Evolutionary conservation across 2,888 invertebrate genomes (phyloP).

Genomic region (Parnassius mnemosyne): DNA sequence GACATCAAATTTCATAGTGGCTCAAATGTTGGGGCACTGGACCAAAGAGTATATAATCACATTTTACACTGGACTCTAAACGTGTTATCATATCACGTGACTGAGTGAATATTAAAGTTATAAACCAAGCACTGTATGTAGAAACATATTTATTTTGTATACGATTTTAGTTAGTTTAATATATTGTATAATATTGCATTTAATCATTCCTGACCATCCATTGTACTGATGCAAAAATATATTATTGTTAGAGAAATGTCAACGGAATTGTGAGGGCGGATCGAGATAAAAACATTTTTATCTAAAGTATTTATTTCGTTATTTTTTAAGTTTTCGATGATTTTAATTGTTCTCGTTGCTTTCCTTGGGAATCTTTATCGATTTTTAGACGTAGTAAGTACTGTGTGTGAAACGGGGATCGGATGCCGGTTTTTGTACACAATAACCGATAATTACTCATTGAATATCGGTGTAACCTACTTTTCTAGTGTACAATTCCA

Average conservation of each 20-base stretch:
- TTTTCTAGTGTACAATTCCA: conserved; percentile 70
- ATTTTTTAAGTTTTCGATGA: conserved; percentile 77
- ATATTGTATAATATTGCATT: conserved; percentile 6
- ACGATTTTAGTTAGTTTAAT: conserved; percentile 18
- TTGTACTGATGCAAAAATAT: conserved; percentile 7
- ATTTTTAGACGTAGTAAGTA: conserved; percentile 67
- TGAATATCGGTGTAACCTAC: conserved; percentile 39
- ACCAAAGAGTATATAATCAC: too few relatives aligned
- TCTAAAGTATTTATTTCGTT: conserved; percentile 75
- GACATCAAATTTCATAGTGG: too few relatives aligned
- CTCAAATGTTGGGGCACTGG: too few relatives aligned
- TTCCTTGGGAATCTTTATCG: conserved; percentile 77
- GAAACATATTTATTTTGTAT: conserved; percentile 18
- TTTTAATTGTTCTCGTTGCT: conserved; percentile 79
- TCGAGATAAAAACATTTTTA: conserved; percentile 33
- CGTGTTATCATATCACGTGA: too few relatives aligned
- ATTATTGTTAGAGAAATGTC: conserved; percentile 19
- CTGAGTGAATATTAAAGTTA: not conserved
- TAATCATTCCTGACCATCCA: not conserved
- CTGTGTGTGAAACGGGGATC: conserved; percentile 52
- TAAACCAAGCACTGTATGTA: conserved; percentile 4
- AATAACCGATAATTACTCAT: conserved; percentile 29
- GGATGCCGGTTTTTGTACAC: conserved; percentile 34
- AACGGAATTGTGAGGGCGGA: conserved; percentile 24
- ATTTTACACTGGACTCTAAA: too few relatives aligned